Evolutionary conservation across 1,140 invertebrate genomes (phyloP).

Genomic region (Brachionus rotundiformis): DNA sequence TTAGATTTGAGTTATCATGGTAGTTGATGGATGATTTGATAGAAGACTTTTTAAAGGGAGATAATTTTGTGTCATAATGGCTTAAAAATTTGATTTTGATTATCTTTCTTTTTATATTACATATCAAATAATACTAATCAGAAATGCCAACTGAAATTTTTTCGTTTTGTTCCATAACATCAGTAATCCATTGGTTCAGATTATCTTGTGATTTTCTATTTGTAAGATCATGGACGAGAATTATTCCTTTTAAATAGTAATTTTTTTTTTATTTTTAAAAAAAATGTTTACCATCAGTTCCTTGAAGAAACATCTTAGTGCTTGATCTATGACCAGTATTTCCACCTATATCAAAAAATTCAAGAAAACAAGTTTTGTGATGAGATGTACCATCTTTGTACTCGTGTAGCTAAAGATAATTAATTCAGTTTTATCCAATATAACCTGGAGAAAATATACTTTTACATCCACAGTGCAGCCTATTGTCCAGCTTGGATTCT

Average conservation of each 20-base stretch:
- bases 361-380: constrained; percentile 87
- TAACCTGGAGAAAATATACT: constrained; percentile 56
- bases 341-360: constrained; percentile 93
- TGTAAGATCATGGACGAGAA: constrained; percentile 90
- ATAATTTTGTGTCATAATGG: not conserved
- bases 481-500: constrained; percentile 85
- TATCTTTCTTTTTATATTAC: no score
- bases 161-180: constrained; percentile 72
- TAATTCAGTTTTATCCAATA: constrained; percentile 1
- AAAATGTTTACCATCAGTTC: constrained; percentile 84
- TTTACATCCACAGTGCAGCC: constrained; percentile 93
- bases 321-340: constrained; percentile 87
- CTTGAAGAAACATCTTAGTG: constrained; percentile 81
- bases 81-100: not conserved
- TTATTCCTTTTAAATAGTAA: constrained; percentile 72
- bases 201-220: constrained; percentile 93
- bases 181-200: constrained; percentile 85
- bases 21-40: not conserved
- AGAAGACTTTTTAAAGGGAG: not conserved
- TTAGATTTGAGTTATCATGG: constrained; percentile 24
- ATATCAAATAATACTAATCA: constrained; percentile 6
- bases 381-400: constrained; percentile 85
- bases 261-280: no score
- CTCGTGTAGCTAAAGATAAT: constrained; percentile 74
- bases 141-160: not conserved